Evolutionary conservation across 2,797 vertebrate species (phyloP).

Genomic region (Pangasius krempfi): DNA sequence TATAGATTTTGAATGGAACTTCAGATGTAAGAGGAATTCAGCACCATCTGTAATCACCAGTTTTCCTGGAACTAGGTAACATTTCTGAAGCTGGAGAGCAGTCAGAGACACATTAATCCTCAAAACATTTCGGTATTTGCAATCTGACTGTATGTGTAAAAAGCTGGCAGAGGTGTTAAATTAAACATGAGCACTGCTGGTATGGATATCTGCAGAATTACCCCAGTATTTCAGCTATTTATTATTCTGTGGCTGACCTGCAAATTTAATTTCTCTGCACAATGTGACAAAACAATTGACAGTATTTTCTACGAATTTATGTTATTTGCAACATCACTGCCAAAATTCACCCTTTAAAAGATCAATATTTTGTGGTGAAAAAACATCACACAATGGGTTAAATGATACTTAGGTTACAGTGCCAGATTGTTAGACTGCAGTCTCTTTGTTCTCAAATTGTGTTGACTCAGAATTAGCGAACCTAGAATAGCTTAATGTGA

Average conservation of each 20-base stretch:
- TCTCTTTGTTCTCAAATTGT: not conserved
- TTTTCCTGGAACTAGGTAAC: conserved; percentile 47
- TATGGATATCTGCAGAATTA: conserved; percentile 49
- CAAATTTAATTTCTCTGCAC: conserved; percentile 34
- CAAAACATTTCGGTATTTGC: conserved; percentile 40
- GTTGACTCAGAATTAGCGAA: not conserved
- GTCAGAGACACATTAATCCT: conserved; percentile 53
- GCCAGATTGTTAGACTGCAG: not conserved
- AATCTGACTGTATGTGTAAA: conserved; percentile 46
- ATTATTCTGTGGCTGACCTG: conserved; percentile 44
- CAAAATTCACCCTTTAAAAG: not conserved
- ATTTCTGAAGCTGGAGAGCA: conserved; percentile 45
- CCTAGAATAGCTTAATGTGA: not conserved
- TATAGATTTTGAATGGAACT: conserved; percentile 40
- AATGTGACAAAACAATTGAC: conserved; percentile 26
- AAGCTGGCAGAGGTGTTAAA: conserved; percentile 50
- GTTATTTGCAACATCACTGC: not conserved
- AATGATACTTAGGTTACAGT: not conserved
- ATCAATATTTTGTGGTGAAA: not conserved
- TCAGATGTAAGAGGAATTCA: conserved; percentile 51
- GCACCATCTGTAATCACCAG: conserved; percentile 49
- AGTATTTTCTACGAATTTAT: conserved; percentile 1
- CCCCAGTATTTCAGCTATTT: conserved; percentile 38
- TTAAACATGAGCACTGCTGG: conserved; percentile 54
- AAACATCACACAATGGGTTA: not conserved